Percentiles rank a stretch among this genome's conserved stretches.
Evolutionary conservation across 2,797 vertebrate genomes (phyloP).

Genomic region (Triplophysa yarkandensis): DNA sequence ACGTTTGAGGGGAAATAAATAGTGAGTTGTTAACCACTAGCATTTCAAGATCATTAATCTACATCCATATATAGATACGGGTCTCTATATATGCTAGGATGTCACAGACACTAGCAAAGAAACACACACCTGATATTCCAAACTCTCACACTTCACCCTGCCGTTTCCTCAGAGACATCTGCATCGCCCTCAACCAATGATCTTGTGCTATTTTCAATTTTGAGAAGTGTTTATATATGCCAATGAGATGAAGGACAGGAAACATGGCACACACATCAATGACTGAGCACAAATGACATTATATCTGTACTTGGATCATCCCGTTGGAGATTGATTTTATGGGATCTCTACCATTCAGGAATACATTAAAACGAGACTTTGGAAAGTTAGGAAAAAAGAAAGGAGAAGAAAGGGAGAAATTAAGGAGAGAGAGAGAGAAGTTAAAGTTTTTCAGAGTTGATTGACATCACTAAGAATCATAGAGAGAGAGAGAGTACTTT

Average conservation of each 20-base stretch:
- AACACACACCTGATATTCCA: slow-evolving; percentile 79
- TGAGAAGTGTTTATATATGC: slow-evolving; percentile 67
- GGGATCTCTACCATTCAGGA: not conserved
- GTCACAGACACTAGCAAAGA: slow-evolving; percentile 67
- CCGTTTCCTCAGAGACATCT: slow-evolving; percentile 70
- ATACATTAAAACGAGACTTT: slow-evolving; percentile 14
- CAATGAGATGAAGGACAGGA: slow-evolving; percentile 65
- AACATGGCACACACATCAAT: slow-evolving; percentile 63
- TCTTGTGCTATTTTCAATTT: slow-evolving; percentile 69
- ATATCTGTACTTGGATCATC: not conserved
- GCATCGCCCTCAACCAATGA: slow-evolving; percentile 71
- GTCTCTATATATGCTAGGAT: slow-evolving; percentile 77
- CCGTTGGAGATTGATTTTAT: not conserved
- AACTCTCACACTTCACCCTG: slow-evolving; percentile 72
- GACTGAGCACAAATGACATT: not conserved
- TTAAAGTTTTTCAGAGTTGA: slow-evolving; percentile 50
- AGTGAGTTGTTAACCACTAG: slow-evolving; percentile 57
- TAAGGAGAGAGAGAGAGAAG: slow-evolving; percentile 54
- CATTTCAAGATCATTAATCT: slow-evolving; percentile 58
- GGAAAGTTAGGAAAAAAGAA: slow-evolving; percentile 11
- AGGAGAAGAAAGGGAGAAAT: slow-evolving; percentile 20
- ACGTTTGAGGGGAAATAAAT: slow-evolving; percentile 77
- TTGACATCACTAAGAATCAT: slow-evolving; percentile 48
- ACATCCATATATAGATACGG: slow-evolving; percentile 77
- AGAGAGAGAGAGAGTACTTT: slow-evolving; percentile 33